phyloP scores from a whole-genome alignment of 2,888 invertebrate genomes.

The Aphidius colemani region DNA sequence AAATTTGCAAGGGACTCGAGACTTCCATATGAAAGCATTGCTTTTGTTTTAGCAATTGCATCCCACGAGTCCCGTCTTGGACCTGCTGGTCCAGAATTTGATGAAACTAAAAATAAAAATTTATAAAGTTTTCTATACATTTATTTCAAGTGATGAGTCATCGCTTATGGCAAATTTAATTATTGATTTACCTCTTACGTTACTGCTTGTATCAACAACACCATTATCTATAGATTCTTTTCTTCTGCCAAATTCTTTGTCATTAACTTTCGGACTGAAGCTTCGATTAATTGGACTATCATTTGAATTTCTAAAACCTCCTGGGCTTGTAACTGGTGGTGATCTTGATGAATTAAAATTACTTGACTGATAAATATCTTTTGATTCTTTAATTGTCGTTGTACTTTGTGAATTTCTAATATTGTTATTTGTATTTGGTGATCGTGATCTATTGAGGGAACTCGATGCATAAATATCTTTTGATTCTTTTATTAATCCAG shows the following conservation, averaged over 20 bases:
- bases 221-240: constrained; percentile 47
- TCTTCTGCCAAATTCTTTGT: constrained; percentile 42
- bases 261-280: constrained; percentile 48
- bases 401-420: constrained; percentile 29
- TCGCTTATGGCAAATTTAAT: too few relatives aligned
- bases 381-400: constrained; percentile 50
- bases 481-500: constrained; percentile 45
- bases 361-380: constrained; percentile 48
- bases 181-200: constrained; percentile 46
- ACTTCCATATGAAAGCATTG: constrained; percentile 72
- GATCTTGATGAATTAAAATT: constrained; percentile 49
- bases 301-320: constrained; percentile 44
- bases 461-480: constrained; percentile 45
- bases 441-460: constrained; percentile 41
- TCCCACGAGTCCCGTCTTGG: constrained; percentile 81
- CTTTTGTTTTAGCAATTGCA: constrained; percentile 78
- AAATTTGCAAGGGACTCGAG: constrained; percentile 73
- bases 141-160: constrained; percentile 5
- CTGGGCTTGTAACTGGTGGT: constrained; percentile 48
- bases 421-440: constrained; percentile 35
- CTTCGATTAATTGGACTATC: constrained; percentile 49
- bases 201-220: constrained; percentile 56
- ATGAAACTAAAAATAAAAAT: constrained; percentile 61
- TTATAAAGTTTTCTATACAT: constrained; percentile 16
- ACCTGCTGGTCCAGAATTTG: constrained; percentile 63